These are phyloP conservation scores for Coryphaenoides rupestris DNA, from an alignment of 2,113 vertebrate species.

Conservation along the genomic window DNA sequence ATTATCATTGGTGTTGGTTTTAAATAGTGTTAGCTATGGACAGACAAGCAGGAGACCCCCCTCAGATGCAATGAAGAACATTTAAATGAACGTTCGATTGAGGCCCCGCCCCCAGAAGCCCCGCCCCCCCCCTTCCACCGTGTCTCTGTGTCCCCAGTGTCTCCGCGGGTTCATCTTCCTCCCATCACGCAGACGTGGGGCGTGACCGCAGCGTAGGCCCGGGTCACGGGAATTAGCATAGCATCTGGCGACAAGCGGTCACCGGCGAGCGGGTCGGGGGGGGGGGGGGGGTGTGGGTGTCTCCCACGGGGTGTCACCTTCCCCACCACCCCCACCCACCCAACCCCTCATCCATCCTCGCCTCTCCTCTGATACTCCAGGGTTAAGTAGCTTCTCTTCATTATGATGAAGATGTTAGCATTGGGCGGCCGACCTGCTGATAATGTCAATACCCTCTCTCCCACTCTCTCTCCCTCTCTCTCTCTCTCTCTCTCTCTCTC, in stretches of 20 bases:
- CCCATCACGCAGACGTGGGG: conserved; percentile 52
- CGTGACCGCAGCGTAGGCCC: conserved; percentile 55
- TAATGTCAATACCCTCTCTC: conserved; percentile 53
- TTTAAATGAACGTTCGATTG: not conserved
- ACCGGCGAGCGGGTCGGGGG: no score
- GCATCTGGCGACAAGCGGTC: conserved; percentile 69
- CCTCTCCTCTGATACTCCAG: conserved; percentile 34
- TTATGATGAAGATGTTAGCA: conserved; percentile 75
- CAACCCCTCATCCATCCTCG: no score
- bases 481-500: conserved; percentile 27
- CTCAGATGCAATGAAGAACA: not conserved
- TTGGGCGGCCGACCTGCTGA: conserved; percentile 53
- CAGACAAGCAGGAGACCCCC: no score
- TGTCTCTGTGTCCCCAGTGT: not conserved
- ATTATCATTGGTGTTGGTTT: no score
- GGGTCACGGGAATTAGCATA: conserved; percentile 77
- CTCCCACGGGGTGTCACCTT: conserved; percentile 72
- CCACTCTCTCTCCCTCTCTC: conserved; percentile 33
- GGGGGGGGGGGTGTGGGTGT: conserved; percentile 65
- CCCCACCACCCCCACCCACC: conserved; percentile 26
- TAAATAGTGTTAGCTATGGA: no score
- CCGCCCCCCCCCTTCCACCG: not conserved
- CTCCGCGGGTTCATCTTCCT: conserved; percentile 48
- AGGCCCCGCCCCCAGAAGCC: not conserved
- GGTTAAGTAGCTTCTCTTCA: conserved; percentile 78